phyloP scores from a whole-genome alignment of 2,888 invertebrate species.

The Rapana venosa region DNA sequence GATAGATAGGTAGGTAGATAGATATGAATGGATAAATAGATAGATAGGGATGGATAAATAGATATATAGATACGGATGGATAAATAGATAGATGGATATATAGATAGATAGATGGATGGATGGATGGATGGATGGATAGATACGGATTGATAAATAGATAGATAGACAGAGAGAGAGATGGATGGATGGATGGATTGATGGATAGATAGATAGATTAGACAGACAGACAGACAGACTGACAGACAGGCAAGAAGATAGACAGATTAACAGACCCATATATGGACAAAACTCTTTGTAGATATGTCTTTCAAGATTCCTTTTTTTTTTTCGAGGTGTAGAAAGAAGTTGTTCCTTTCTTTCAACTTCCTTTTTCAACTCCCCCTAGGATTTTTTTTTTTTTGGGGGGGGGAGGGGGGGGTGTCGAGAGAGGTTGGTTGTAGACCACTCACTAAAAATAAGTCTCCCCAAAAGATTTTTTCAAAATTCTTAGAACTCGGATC shows the following conservation, averaged over 20 bases:
- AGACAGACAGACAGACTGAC: neutral
- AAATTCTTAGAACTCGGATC: too few relatives aligned
- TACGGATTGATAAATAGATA: neutral
- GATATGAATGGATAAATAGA: conserved; percentile 23
- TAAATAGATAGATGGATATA: conserved; percentile 18
- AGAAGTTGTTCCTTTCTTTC: too few relatives aligned
- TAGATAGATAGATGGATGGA: neutral
- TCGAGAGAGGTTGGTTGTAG: too few relatives aligned
- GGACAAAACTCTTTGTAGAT: too few relatives aligned
- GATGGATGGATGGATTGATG: neutral
- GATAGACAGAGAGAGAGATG: conserved; percentile 2
- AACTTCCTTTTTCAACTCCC: too few relatives aligned
- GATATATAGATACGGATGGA: neutral
- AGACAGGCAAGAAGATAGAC: neutral
- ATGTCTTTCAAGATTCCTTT: too few relatives aligned
- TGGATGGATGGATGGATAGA: neutral
- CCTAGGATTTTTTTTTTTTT: too few relatives aligned
- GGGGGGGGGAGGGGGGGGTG: too few relatives aligned
- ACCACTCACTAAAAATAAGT: too few relatives aligned
- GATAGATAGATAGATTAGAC: neutral
- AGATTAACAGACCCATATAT: too few relatives aligned
- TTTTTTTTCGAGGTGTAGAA: too few relatives aligned
- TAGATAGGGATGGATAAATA: conserved; percentile 6
- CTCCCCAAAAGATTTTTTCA: too few relatives aligned
- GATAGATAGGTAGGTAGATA: neutral